These are phyloP conservation scores for Platygyra sinensis DNA, from an alignment of 64 coral and sea anemone genomes.

Conservation along the genomic window DNA sequence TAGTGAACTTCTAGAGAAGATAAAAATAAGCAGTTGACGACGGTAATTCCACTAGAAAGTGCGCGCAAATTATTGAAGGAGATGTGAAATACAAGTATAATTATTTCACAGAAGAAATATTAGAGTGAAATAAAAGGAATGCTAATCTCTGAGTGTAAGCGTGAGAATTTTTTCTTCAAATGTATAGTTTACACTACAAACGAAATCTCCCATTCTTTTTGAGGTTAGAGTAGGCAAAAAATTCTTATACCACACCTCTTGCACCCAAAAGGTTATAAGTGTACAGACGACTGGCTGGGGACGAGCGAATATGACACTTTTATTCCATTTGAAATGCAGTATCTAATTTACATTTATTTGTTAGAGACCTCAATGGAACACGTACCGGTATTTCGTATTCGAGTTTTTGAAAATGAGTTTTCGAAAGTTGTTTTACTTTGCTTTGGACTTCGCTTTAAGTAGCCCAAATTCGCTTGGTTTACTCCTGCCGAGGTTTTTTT, in stretches of 20 bases:
- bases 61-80: neutral
- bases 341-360: too few species aligned
- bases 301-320: too few species aligned
- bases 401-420: neutral
- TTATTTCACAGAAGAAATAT: neutral
- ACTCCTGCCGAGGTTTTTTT: neutral
- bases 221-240: neutral
- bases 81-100: neutral
- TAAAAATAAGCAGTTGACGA: neutral
- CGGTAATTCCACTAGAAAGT: too few species aligned
- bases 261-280: neutral
- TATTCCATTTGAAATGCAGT: too few species aligned
- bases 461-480: neutral
- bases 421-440: neutral
- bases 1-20: neutral
- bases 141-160: neutral
- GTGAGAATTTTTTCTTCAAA: too few species aligned
- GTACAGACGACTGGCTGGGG: neutral
- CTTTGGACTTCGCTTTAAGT: neutral
- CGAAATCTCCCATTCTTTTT: too few species aligned
- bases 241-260: slow-evolving; percentile 50
- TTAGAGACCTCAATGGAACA: too few species aligned
- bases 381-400: too few species aligned
- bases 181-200: too few species aligned
- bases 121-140: neutral